A percentile compares a stretch with the other conserved stretches of the same genome.
Evolutionary conservation across 2,797 vertebrate species (phyloP).

Genomic region (Halcyon chelicuti): DNA sequence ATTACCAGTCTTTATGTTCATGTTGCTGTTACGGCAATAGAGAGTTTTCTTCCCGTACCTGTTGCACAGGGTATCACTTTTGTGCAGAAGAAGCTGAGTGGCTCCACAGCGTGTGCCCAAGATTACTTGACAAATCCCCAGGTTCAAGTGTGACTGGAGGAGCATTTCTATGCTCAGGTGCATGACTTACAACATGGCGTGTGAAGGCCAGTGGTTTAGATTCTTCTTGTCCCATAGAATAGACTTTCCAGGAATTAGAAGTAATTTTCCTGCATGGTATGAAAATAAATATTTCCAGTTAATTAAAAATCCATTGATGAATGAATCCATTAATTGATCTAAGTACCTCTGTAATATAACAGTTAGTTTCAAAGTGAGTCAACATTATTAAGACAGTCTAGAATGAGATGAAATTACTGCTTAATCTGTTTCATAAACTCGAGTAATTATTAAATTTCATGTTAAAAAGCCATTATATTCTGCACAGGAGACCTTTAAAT

Average conservation of each 20-base stretch:
- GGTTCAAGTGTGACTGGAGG: not conserved
- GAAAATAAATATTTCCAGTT: not conserved
- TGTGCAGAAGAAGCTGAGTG: not conserved
- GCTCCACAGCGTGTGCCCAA: not conserved
- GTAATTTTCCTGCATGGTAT: not conserved
- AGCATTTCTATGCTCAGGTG: not conserved
- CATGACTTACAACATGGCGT: fast-evolving
- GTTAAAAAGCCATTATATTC: not conserved
- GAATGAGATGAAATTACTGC: not conserved
- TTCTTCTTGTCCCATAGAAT: not conserved
- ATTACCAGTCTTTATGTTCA: not conserved
- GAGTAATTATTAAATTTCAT: not conserved
- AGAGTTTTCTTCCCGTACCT: not conserved
- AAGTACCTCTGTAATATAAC: not conserved
- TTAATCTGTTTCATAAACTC: not conserved
- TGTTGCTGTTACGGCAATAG: not conserved
- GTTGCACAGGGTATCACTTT: not conserved
- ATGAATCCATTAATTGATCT: not conserved
- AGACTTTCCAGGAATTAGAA: not conserved
- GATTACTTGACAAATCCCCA: not conserved
- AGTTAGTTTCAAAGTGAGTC: conserved; percentile 12
- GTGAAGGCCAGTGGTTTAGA: not conserved
- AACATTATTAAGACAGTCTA: not conserved
- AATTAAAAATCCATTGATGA: not conserved
- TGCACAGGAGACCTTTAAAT: conserved; percentile 1